Evolutionary conservation across 2,113 vertebrate species (phyloP).

Genomic region (Pluvialis apricaria): DNA sequence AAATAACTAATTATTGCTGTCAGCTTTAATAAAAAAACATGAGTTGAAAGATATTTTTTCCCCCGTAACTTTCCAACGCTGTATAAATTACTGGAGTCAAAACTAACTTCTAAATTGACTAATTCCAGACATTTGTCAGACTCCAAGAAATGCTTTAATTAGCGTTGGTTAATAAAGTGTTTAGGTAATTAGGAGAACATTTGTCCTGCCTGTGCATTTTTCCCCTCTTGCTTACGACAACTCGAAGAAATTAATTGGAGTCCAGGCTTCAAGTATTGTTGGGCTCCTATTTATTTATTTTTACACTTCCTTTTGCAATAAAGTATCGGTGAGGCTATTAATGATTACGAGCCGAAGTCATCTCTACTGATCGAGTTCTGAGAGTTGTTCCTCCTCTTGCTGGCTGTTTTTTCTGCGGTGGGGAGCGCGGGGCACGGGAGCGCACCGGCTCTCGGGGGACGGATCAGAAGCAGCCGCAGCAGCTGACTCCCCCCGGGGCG

Average conservation of each 20-base stretch:
- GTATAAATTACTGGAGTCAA: constrained; percentile 69
- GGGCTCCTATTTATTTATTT: neutral
- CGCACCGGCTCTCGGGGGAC: neutral
- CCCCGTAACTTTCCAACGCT: constrained; percentile 48
- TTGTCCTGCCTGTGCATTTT: constrained; percentile 57
- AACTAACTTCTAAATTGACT: constrained; percentile 74
- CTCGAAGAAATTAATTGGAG: constrained; percentile 45
- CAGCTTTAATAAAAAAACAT: constrained; percentile 58
- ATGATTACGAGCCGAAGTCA: neutral
- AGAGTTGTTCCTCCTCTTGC: neutral
- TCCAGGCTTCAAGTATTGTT: neutral
- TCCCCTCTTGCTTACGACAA: constrained; percentile 47
- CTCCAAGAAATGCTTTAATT: constrained; percentile 76
- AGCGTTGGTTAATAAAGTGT: constrained; percentile 72
- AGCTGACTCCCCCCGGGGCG: constrained; percentile 4
- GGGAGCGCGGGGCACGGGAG: neutral
- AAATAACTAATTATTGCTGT: constrained; percentile 53
- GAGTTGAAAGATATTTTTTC: constrained; percentile 38
- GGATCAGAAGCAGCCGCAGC: neutral
- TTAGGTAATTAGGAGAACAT: constrained; percentile 73
- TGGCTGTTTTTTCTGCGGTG: neutral
- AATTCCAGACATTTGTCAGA: constrained; percentile 75
- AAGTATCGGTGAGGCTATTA: neutral
- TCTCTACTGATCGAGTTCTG: neutral
- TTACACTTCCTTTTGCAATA: neutral